Evolutionary conservation across 2,113 vertebrate genomes (phyloP).

Genomic region (Stictonetta naevosa): DNA sequence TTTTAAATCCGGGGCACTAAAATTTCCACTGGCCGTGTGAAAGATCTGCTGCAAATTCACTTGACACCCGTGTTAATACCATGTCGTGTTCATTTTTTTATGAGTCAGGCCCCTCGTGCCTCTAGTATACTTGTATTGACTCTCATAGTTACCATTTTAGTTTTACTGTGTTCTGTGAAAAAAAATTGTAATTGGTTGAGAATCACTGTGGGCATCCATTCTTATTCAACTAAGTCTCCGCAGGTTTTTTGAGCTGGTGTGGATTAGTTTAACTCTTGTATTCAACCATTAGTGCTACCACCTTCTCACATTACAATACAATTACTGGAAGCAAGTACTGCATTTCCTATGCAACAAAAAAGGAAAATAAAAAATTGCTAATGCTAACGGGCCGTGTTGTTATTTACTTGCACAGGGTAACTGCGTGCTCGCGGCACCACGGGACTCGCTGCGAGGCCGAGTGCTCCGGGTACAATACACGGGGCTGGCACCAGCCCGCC

Average conservation of each 20-base stretch:
- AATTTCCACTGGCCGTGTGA: constrained; percentile 55
- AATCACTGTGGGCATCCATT: constrained; percentile 90
- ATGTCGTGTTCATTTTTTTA: constrained; percentile 76
- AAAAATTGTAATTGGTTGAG: constrained; percentile 89
- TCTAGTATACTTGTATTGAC: constrained; percentile 92
- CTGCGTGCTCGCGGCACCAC: neutral
- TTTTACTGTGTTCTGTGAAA: constrained; percentile 87
- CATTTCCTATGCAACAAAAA: constrained; percentile 99
- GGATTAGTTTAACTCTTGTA: constrained; percentile 90
- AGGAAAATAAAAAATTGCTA: constrained; percentile 97
- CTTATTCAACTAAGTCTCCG: constrained; percentile 89
- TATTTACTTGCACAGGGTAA: constrained; percentile 34
- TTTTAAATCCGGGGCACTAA: constrained; percentile 30
- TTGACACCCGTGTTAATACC: constrained; percentile 82
- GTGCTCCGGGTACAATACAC: neutral
- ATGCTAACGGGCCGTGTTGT: constrained; percentile 81
- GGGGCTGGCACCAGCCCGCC: neutral
- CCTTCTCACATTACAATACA: constrained; percentile 93
- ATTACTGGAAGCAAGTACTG: constrained; percentile 99
- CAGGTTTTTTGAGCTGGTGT: constrained; percentile 89
- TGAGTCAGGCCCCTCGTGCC: constrained; percentile 93
- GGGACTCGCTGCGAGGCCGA: fast-evolving
- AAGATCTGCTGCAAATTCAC: constrained; percentile 70
- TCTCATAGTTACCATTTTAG: constrained; percentile 86
- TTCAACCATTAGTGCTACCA: constrained; percentile 91